phyloP scores from a whole-genome alignment of 2,888 invertebrate species.

The Synanthedon myopaeformis region DNA sequence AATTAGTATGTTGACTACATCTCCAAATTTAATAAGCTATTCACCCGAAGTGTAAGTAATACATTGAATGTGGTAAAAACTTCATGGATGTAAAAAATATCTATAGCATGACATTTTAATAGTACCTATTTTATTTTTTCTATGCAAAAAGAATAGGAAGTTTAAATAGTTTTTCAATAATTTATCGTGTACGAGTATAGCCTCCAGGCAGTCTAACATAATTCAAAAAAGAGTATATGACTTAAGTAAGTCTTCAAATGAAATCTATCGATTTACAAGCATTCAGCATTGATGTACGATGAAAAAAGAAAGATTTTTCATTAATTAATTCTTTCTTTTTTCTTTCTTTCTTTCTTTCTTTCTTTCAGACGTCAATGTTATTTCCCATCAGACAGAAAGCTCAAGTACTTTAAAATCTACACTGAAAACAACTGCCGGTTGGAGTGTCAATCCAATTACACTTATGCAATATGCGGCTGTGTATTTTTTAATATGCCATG shows the following conservation, averaged over 20 bases:
- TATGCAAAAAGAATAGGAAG: no score
- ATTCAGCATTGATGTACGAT: no score
- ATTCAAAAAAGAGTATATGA: no score
- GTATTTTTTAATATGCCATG: slow-evolving; percentile 10
- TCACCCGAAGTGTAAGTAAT: slow-evolving; percentile 1
- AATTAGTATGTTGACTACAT: slow-evolving; percentile 6
- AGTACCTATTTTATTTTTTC: no score
- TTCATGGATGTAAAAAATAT: neutral
- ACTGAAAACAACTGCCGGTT: slow-evolving; percentile 7
- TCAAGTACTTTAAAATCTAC: slow-evolving; percentile 7
- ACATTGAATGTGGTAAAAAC: neutral
- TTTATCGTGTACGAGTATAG: no score
- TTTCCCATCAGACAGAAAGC: slow-evolving; percentile 5
- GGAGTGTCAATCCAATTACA: slow-evolving; percentile 8
- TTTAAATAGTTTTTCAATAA: no score
- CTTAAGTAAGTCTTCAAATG: no score
- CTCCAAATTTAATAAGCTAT: slow-evolving; percentile 4
- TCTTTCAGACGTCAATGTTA: slow-evolving; percentile 9
- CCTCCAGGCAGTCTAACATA: no score
- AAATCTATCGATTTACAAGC: no score
- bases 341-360: neutral
- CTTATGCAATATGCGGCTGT: slow-evolving; percentile 5
- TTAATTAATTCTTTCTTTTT: neutral
- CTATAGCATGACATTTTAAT: no score
- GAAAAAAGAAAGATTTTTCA: no score